Percentiles rank a stretch among this genome's conserved stretches.
Conservation (phyloP, 1,140 invertebrate species). For the Eciton burchellii region DNA sequence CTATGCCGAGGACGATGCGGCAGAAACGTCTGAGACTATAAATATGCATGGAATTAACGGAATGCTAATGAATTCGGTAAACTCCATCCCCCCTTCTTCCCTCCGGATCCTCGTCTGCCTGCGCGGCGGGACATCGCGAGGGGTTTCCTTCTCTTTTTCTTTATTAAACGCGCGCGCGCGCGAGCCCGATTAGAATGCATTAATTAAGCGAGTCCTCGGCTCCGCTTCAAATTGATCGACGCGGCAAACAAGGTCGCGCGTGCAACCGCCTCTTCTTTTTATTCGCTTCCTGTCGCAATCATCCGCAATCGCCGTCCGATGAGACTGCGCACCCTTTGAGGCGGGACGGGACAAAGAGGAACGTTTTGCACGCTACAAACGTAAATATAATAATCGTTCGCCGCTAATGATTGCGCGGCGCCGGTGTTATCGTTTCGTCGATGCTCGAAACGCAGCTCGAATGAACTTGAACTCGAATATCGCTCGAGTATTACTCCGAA, state of each 20-base stretch:
- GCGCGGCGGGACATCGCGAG: slow-evolving; percentile 22
- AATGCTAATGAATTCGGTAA: slow-evolving; percentile 76
- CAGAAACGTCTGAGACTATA: slow-evolving; percentile 74
- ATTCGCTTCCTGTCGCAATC: slow-evolving; percentile 25
- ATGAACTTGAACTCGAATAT: slow-evolving; percentile 5
- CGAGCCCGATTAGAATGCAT: slow-evolving; percentile 51
- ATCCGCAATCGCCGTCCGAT: slow-evolving; percentile 31
- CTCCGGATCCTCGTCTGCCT: slow-evolving; percentile 43
- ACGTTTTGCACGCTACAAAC: slow-evolving; percentile 15
- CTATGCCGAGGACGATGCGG: slow-evolving; percentile 25
- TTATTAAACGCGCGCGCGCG: slow-evolving; percentile 50
- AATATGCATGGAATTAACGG: slow-evolving; percentile 79
- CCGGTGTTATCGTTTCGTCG: not conserved
- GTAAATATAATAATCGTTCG: slow-evolving; percentile 6
- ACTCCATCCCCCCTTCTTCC: slow-evolving; percentile 61
- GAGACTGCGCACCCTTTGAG: slow-evolving; percentile 2
- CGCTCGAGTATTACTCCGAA: not conserved
- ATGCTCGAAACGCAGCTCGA: not conserved
- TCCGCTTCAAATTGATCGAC: slow-evolving; percentile 53
- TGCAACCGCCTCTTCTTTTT: not conserved
- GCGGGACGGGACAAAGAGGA: slow-evolving; percentile 4
- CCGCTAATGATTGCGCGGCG: not conserved
- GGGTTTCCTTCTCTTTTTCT: slow-evolving; percentile 50
- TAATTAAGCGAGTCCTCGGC: slow-evolving; percentile 57
- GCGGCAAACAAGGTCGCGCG: slow-evolving; percentile 52